These are phyloP conservation scores for Brachionus rotundiformis DNA, from an alignment of 1,140 invertebrate genomes.

Conservation along the genomic window DNA sequence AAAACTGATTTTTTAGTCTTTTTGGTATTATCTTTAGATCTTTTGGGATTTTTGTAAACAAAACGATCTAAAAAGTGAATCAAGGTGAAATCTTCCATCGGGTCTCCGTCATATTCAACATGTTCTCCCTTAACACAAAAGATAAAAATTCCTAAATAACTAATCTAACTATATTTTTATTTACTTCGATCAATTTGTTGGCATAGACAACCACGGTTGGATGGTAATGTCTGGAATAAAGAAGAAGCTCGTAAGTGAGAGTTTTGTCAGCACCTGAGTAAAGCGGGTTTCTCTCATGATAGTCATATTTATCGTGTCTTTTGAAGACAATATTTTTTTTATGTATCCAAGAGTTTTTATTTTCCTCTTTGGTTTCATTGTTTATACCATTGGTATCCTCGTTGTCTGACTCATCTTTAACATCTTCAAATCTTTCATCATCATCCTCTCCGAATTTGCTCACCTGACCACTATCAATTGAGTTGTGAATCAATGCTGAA, in stretches of 20 bases:
- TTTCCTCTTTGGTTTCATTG: conserved; percentile 54
- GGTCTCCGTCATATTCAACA: conserved; percentile 85
- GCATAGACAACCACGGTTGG: conserved; percentile 87
- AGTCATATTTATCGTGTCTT: conserved; percentile 68
- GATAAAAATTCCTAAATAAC: no score
- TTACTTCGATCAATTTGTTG: conserved; percentile 74
- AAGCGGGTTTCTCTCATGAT: conserved; percentile 77
- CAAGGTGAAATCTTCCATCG: conserved; percentile 83
- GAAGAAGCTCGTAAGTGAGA: conserved; percentile 73
- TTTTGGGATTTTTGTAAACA: conserved; percentile 92
- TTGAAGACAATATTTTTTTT: conserved; percentile 52
- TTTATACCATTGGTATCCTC: conserved; percentile 58
- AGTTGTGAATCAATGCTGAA: not conserved
- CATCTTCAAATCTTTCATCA: conserved; percentile 62
- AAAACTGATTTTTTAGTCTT: conserved; percentile 19
- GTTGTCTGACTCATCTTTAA: conserved; percentile 55
- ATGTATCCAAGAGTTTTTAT: conserved; percentile 36
- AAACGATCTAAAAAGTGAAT: conserved; percentile 89
- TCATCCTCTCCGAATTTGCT: conserved; percentile 59
- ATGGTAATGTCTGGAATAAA: conserved; percentile 78
- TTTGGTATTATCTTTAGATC: conserved; percentile 66
- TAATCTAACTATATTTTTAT: no score
- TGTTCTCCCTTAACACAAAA: conserved; percentile 59
- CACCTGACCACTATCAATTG: not conserved
- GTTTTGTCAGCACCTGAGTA: conserved; percentile 74